Conservation (phyloP, 2,113 vertebrate species). For the Psilopogon haemacephalus region DNA sequence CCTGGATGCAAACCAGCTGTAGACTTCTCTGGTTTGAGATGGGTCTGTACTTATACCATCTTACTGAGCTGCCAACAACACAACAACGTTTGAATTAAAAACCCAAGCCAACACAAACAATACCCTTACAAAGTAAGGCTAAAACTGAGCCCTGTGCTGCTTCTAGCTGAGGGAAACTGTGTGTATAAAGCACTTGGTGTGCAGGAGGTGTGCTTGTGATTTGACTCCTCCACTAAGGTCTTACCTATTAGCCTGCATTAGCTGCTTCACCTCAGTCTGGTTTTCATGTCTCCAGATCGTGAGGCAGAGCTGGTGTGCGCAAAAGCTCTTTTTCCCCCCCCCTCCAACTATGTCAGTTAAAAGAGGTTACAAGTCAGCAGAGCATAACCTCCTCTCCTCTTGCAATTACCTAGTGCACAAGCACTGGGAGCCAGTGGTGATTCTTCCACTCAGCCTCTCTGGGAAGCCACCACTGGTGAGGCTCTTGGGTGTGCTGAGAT, state of each 20-base stretch:
- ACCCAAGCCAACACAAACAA: not conserved
- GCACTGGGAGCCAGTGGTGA: not conserved
- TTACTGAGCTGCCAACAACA: not conserved
- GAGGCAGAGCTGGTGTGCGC: not conserved
- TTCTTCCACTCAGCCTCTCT: not conserved
- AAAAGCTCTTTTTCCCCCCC: not conserved
- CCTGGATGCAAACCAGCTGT: not conserved
- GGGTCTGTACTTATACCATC: not conserved
- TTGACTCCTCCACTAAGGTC: not conserved
- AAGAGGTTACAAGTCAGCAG: not conserved
- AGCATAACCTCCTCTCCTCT: not conserved
- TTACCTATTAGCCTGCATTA: not conserved
- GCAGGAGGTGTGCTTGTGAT: not conserved
- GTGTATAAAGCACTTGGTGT: not conserved
- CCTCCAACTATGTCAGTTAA: not conserved
- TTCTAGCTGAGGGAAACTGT: not conserved
- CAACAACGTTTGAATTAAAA: not conserved
- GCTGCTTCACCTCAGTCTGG: not conserved
- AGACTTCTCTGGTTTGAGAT: not conserved
- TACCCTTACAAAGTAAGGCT: not conserved
- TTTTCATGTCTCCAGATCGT: rapidly evolving
- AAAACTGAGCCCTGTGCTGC: not conserved
- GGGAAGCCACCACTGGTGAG: rapidly evolving
- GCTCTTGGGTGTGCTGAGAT: not conserved
- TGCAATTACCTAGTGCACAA: not conserved